A percentile compares a stretch with the other conserved stretches of the same genome.
Evolutionary conservation across 64 coral and sea anemone species (phyloP).

Genomic region (Pocillopora damicornis): DNA sequence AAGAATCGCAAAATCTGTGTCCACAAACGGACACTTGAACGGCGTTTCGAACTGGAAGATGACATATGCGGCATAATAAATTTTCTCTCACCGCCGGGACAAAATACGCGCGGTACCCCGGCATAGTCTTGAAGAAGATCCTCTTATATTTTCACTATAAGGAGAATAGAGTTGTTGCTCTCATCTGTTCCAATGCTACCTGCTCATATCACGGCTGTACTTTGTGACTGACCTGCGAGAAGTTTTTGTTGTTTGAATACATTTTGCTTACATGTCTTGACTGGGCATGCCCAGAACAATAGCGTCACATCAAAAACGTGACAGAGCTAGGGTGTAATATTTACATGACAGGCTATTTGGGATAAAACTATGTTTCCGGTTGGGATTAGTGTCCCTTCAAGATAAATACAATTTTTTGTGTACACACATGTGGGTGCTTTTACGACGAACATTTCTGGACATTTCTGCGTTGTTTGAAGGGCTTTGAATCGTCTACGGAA

Average conservation of each 20-base stretch:
- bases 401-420: conserved; percentile 3
- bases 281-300: conserved; percentile 37
- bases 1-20: conserved; percentile 90
- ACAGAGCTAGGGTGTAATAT: not conserved
- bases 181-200: not conserved
- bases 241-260: conserved; percentile 36
- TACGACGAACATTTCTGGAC: conserved; percentile 14
- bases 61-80: conserved; percentile 87
- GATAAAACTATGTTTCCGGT: conserved; percentile 20
- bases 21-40: conserved; percentile 94
- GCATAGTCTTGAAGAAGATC: conserved; percentile 41
- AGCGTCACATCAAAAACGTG: conserved; percentile 20
- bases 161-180: not conserved
- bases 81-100: conserved; percentile 87
- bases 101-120: conserved; percentile 70
- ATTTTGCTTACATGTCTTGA: conserved; percentile 30
- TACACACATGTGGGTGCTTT: not conserved
- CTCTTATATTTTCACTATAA: not conserved
- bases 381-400: conserved; percentile 6
- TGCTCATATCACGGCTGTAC: conserved; percentile 1
- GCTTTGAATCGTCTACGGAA: not conserved
- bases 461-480: not conserved
- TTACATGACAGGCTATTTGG: not conserved
- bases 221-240: conserved; percentile 8
- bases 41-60: conserved; percentile 81